Evolutionary conservation across 2,113 vertebrate genomes (phyloP), one percentile per base, ranked within the genome.

Genomic region (Xiphophorus hellerii): DNA sequence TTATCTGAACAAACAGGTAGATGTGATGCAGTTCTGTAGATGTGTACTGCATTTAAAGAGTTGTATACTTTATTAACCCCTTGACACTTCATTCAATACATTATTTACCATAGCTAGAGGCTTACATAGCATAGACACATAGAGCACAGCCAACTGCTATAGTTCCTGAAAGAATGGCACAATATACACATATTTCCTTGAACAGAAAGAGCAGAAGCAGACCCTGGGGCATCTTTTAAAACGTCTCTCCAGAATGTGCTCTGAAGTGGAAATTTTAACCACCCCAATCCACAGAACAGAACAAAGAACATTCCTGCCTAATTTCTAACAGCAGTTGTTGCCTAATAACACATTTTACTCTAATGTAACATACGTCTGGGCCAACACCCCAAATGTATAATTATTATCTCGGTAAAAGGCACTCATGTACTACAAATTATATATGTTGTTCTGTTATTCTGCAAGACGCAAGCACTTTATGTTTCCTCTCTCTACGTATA

Each of bases 31-130:
- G 65, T 58, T 74, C 37, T 62, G 11, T 25, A 73, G 67, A 76
- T 62, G 27, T 54, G 62, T 29, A 66, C 74, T 42, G n/a, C 60
- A 67, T 74, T 48, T 78, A 78, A 62, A 80, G 80, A 73, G 48
- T n/a, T 67, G 77, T 64, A 78, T 80, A 44, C 64, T 82, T 87
- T 80, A 89, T 92, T 89, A 89, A 83, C 76, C 66, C 74, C 67
- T 60, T 80, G 84, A 89, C 89, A 85, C 63, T 69, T 39, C 42
- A 75, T 74, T 84, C 79, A 65, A 87, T 91, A 72, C 69, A 87
- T 89, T 87, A 91, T 93, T 90, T 89, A 92, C 76, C 71, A 74
- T 66, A 44, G 85, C 91, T 83, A 48, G 28, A 5, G 83, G 86
- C 71, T 65, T 62, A 80, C 66, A 81, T 31, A 60, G 61, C n/a